Percentiles rank a stretch among this genome's conserved stretches.
phyloP scores from a whole-genome alignment of 2,797 vertebrate species.

The Pangasius sanitwongsei region DNA sequence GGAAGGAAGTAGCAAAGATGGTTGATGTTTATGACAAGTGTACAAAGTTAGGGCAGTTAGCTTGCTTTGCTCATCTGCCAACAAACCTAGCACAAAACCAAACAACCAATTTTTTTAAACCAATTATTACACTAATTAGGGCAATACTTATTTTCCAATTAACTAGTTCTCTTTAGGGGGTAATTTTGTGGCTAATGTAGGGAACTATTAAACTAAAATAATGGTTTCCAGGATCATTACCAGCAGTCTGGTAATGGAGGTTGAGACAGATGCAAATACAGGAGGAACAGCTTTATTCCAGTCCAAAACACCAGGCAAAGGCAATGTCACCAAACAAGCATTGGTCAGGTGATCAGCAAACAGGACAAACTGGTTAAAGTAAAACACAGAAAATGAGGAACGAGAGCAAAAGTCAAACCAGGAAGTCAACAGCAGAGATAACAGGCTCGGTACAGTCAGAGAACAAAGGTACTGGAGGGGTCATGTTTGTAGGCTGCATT shows the following conservation, averaged over 20 bases:
- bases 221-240: neutral
- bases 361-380: no score
- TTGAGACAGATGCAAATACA: no score
- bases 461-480: no score
- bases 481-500: no score
- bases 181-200: neutral
- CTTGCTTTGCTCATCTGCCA: neutral
- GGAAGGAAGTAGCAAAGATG: neutral
- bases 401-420: no score
- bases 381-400: no score
- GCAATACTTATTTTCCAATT: neutral
- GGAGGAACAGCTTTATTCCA: no score
- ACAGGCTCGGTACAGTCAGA: no score
- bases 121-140: neutral
- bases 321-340: no score
- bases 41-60: neutral
- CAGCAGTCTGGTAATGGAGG: neutral
- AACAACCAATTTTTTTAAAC: neutral
- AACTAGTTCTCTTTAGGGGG: neutral
- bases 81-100: neutral
- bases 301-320: no score
- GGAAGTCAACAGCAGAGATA: no score
- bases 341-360: no score
- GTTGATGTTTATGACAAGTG: neutral
- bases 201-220: neutral